Evolutionary conservation across 2,113 vertebrate genomes (phyloP), one percentile per base, ranked within the genome.

Genomic region (Plotosus lineatus): DNA sequence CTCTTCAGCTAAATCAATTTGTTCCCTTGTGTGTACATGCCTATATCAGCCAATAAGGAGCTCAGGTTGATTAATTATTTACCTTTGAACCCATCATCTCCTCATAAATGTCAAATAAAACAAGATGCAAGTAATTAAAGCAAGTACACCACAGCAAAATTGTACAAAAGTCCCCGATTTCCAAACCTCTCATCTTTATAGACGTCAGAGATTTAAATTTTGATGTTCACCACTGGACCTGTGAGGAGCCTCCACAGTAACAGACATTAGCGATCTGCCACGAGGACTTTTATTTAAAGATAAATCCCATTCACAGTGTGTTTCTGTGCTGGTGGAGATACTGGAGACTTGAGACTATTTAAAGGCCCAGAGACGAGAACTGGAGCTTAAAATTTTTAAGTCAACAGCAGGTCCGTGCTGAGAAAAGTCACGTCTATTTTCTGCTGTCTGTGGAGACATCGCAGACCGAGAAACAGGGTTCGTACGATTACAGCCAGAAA

Each of bases 381-480:
- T 84, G 83, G 69, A 66, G 68, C 84, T 82, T 69, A 55, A 72
- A 80, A 85, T 83, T 79, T 75, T 80, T 81, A 82, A 80, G 84
- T 86, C 73, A 72, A 79, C 63, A 44, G 56, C 61, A 65, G 36
- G 26, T 31, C 51, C 31, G 26, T 12, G 65, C 81, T 76, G 46
- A 71, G 50, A 72, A 79, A 78, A 74, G 42, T 44, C 73, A 78
- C 10, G 44, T 53, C 42, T 79, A 83, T 87, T 90, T 90, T 86
- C 51, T 84, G 31, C 81, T 26, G 15, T 44, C 33, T 79, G 79
- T 78, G 81, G 79, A 77, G 71, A 72, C 9, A 82, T 88, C 85
- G 87, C 83, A 26, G 73, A 85, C 91, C 88, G 79, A 28, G 38
- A 12, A 2, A 38, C 23, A 15, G 23, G 65, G 65, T 26, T 69